Evolutionary conservation across 2,888 invertebrate genomes (phyloP).

Genomic region (Uropetala carovei): DNA sequence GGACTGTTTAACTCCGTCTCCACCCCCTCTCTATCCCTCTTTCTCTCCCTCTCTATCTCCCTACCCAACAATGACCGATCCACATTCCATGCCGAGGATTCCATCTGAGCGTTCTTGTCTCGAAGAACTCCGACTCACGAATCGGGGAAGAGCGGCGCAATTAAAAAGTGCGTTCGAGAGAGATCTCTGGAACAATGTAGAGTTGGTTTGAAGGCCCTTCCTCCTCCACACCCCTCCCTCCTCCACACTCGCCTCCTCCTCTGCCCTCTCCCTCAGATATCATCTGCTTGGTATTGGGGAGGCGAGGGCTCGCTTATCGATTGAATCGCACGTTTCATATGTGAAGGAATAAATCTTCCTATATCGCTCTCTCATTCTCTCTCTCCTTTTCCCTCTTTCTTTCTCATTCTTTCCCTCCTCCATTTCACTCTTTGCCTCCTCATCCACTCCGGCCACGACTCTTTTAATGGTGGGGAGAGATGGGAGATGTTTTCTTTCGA

Average conservation of each 20-base stretch:
- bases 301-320: slow-evolving; percentile 37
- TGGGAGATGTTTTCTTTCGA: background rate
- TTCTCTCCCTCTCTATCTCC: background rate
- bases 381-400: background rate
- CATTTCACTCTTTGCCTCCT: background rate
- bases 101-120: slow-evolving; percentile 29
- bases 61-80: slow-evolving; percentile 46
- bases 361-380: background rate
- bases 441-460: background rate
- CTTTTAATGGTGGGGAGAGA: background rate
- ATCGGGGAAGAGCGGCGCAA: slow-evolving; percentile 7
- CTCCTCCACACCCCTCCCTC: background rate
- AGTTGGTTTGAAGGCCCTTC: slow-evolving; percentile 31
- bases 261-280: background rate
- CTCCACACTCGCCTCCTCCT: background rate
- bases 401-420: background rate
- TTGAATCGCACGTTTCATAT: slow-evolving; percentile 60
- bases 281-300: slow-evolving; percentile 61
- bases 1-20: background rate
- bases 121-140: background rate
- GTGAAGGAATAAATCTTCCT: slow-evolving; percentile 58
- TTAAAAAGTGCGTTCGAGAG: slow-evolving; percentile 48
- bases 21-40: background rate
- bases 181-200: slow-evolving; percentile 48
- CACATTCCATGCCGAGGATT: slow-evolving; percentile 59